A percentile compares a stretch with the other conserved stretches of the same genome.
Evolutionary conservation across 1,140 invertebrate genomes (phyloP).

Genomic region (Cylas formicarius): DNA sequence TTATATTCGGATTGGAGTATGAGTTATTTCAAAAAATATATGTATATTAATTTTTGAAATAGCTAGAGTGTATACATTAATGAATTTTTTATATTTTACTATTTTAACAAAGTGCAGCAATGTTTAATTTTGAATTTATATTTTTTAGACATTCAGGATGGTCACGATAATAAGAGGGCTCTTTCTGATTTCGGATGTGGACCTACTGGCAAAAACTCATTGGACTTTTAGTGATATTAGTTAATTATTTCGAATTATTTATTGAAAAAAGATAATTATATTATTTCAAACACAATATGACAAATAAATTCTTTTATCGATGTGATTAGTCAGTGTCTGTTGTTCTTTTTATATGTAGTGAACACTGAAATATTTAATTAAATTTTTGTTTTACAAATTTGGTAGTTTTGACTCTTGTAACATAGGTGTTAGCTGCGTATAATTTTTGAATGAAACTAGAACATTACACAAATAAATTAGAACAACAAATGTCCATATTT

Average conservation of each 20-base stretch:
- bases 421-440: background rate
- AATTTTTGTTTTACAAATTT: background rate
- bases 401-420: background rate
- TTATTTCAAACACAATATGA: conserved; percentile 23
- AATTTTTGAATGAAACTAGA: background rate
- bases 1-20: background rate
- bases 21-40: background rate
- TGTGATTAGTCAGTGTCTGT: background rate
- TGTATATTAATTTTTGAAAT: conserved; percentile 1
- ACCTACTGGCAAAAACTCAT: conserved; percentile 44
- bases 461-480: no score
- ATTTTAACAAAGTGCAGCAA: no score
- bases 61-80: no score
- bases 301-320: conserved; percentile 13
- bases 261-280: conserved; percentile 32
- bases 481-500: no score
- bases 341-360: background rate
- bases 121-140: conserved; percentile 24
- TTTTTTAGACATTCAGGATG: conserved; percentile 56
- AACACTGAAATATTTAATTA: background rate
- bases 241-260: conserved; percentile 25
- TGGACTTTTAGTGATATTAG: conserved; percentile 50
- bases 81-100: no score
- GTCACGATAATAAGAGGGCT: conserved; percentile 59
- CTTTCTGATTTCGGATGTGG: conserved; percentile 41